Percentiles rank a stretch among this genome's conserved stretches.
Evolutionary conservation across 2,797 vertebrate species (phyloP).

Genomic region (Liasis olivaceus): DNA sequence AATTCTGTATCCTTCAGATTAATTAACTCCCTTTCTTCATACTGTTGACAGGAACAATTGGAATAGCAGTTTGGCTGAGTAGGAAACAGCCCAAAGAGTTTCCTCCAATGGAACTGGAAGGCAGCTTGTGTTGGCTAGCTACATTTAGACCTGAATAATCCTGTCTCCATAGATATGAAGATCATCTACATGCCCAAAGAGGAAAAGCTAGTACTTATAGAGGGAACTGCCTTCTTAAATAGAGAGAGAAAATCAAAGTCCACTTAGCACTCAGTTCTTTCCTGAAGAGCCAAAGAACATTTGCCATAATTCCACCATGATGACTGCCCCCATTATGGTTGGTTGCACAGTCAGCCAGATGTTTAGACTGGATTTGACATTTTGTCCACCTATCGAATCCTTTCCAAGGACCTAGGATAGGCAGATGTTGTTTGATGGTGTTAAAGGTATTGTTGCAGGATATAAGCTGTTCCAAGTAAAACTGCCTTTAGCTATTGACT

Average conservation of each 20-base stretch:
- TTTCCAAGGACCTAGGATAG: background rate
- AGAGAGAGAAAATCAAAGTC: background rate
- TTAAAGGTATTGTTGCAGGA: background rate
- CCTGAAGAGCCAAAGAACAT: conserved; percentile 44
- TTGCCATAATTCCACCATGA: background rate
- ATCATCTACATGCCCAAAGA: background rate
- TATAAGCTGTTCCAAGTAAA: background rate
- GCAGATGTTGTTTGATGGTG: background rate
- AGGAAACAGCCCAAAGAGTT: background rate
- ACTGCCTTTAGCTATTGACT: background rate
- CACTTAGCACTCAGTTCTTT: conserved; percentile 5
- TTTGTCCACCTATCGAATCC: background rate
- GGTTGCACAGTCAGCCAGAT: no score
- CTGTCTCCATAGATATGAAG: background rate
- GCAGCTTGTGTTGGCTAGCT: background rate
- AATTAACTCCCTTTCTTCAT: background rate
- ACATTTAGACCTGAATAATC: background rate
- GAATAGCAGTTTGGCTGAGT: background rate
- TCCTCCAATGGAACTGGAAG: background rate
- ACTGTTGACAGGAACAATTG: background rate
- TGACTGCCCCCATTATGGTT: conserved; percentile 35
- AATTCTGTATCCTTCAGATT: background rate
- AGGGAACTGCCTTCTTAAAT: background rate
- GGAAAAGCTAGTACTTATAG: background rate
- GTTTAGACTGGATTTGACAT: no score